Evolutionary conservation across 2,888 invertebrate species (phyloP).

Genomic region (Aphodius granarius): DNA sequence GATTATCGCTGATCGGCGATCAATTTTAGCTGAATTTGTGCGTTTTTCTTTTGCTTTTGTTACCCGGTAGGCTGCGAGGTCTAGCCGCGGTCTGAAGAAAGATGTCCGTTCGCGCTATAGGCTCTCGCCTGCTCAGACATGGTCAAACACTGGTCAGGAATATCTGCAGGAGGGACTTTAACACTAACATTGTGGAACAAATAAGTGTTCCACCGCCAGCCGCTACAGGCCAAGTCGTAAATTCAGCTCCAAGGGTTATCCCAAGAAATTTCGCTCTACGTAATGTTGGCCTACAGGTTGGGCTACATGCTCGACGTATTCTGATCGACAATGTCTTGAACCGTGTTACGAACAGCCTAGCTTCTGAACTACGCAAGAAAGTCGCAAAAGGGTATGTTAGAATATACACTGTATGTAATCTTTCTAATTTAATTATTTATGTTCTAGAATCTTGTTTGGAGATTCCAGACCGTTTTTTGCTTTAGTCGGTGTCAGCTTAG

Average conservation of each 20-base stretch:
- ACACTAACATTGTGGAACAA: conserved; percentile 54
- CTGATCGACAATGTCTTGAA: conserved; percentile 72
- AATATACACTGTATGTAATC: background rate
- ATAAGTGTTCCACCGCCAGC: conserved; percentile 40
- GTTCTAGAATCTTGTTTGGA: conserved; percentile 61
- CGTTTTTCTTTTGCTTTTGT: background rate
- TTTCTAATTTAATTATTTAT: background rate
- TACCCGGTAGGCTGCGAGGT: background rate
- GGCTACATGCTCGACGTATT: conserved; percentile 65
- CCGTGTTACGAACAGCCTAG: conserved; percentile 67
- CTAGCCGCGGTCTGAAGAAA: conserved; percentile 31
- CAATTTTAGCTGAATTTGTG: background rate
- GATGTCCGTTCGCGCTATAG: conserved; percentile 62
- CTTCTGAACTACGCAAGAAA: conserved; percentile 63
- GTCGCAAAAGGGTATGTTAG: conserved; percentile 59
- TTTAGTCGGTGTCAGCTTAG: conserved; percentile 71
- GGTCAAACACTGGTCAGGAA: conserved; percentile 60
- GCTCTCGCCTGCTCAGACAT: conserved; percentile 61
- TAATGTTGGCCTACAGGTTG: conserved; percentile 58
- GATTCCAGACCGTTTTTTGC: conserved; percentile 76
- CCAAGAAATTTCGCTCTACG: conserved; percentile 47
- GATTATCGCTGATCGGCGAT: background rate
- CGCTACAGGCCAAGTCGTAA: conserved; percentile 19
- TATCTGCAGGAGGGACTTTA: conserved; percentile 57
- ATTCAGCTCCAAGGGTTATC: conserved; percentile 33